Percentiles rank a stretch among this genome's conserved stretches.
phyloP scores from a whole-genome alignment of 2,797 vertebrate species.

The Macropus fuliginosus region DNA sequence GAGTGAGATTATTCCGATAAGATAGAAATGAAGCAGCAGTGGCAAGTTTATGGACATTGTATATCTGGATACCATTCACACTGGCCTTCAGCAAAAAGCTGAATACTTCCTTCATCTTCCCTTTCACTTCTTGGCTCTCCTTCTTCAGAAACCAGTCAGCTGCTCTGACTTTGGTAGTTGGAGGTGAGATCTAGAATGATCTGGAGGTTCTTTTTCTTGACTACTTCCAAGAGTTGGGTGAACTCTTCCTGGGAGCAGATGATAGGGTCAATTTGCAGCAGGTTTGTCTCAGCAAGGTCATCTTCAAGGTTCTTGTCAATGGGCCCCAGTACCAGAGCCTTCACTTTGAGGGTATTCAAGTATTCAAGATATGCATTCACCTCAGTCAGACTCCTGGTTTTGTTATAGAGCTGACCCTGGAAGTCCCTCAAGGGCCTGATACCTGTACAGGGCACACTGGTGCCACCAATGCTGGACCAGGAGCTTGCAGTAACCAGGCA shows the following conservation, averaged over 20 bases:
- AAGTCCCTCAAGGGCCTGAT: conserved; percentile 85
- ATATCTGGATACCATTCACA: conserved; percentile 89
- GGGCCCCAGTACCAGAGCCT: conserved; percentile 90
- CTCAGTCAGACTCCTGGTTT: conserved; percentile 80
- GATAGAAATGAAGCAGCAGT: conserved; percentile 66
- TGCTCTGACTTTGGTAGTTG: conserved; percentile 83
- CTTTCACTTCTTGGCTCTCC: background rate
- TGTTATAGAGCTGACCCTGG: conserved; percentile 28
- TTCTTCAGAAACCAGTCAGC: conserved; percentile 84
- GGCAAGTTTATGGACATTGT: conserved; percentile 67
- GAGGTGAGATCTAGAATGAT: conserved; percentile 92
- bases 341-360: conserved; percentile 90
- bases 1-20: conserved; percentile 83
- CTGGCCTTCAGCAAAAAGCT: conserved; percentile 86
- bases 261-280: conserved; percentile 73
- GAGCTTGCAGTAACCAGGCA: conserved; percentile 91
- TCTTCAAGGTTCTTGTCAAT: conserved; percentile 85
- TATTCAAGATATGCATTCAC: conserved; percentile 85
- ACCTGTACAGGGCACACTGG: conserved; percentile 90
- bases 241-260: conserved; percentile 81
- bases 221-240: conserved; percentile 82
- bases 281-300: conserved; percentile 63
- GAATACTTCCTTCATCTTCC: conserved; percentile 83
- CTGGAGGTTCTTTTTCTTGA: conserved; percentile 91
- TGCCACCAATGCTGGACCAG: conserved; percentile 93